Conservation (phyloP, 2,113 vertebrate genomes). For the Nansenia antarctica region DNA sequence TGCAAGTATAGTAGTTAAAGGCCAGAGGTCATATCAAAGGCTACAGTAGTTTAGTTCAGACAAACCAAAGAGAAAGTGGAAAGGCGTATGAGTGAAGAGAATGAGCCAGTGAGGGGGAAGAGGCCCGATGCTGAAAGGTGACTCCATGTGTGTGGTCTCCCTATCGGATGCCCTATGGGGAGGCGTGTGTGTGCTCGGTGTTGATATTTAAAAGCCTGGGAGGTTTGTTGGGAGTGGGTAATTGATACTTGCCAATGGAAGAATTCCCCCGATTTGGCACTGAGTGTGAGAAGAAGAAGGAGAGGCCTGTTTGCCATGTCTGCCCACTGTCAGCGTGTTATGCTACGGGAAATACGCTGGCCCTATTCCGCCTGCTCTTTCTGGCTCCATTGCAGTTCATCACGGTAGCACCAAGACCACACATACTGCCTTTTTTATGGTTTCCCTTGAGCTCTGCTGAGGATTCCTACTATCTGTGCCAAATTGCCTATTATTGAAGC, state of each 20-base stretch:
- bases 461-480: conserved; percentile 60
- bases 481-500: conserved; percentile 65
- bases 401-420: conserved; percentile 73
- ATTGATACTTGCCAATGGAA: conserved; percentile 78
- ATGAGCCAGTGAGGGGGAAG: conserved; percentile 17
- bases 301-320: conserved; percentile 64
- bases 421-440: conserved; percentile 68
- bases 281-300: conserved; percentile 64
- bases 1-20: not conserved
- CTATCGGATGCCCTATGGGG: conserved; percentile 60
- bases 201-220: conserved; percentile 68
- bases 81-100: not conserved
- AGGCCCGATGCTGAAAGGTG: conserved; percentile 40
- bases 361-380: conserved; percentile 38
- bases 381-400: conserved; percentile 43
- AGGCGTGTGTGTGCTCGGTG: conserved; percentile 47
- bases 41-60: not conserved
- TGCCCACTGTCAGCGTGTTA: conserved; percentile 64
- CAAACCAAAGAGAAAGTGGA: not conserved
- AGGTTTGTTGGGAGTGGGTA: conserved; percentile 73
- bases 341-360: conserved; percentile 62
- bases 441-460: conserved; percentile 47
- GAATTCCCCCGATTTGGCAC: conserved; percentile 79
- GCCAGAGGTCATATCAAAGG: not conserved
- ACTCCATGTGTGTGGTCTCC: conserved; percentile 61